Evolutionary conservation across 2,113 vertebrate species (phyloP), one percentile per base, ranked within the genome.

Genomic region (Aldabrachelys gigantea): DNA sequence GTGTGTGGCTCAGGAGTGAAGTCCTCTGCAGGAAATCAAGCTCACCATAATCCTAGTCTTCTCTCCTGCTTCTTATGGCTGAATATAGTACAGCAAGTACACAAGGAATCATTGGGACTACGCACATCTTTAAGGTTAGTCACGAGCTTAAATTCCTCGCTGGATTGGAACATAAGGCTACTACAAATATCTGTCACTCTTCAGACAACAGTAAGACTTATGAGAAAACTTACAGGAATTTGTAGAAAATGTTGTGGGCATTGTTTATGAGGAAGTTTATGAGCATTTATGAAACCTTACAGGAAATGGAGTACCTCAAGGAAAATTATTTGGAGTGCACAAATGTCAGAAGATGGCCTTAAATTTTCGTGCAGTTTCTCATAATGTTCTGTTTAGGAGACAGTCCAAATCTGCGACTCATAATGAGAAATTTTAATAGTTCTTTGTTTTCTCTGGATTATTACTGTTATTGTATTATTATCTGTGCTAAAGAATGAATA

Each of bases 131-230:
- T 24, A 54, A 24, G 0, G 1, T 84, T 91, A 50, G 25, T 19
- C 27, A 35, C 2, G 5, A 44, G 8, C 53, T 31, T n/a, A 1
- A 50, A 1, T 14, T 11, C 21, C 82, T 89, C 53, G 1, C 35
- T 84, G 10, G 31, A 31, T 79, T 88, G 24, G n/a, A 17, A 8
- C 22, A 31, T 85, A 57, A 83, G 87, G 1, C 5, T 93, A 22
- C 3, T 11, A 54, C 1, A 0, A 11, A 0, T 14, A 65, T 0
- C 44, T 88, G 2, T 1, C 35, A 17, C 5, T n/a, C 25, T 5
- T 1, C 5, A 17, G 11, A 9, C 5, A 54, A 5, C 11, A 84
- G 19, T 6, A 41, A 8, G 4, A 16, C 1, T 8, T 6, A 24
- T 2, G 3, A 2, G 72, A 82, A 27, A 5, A 12, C 38, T 72